phyloP scores from a whole-genome alignment of 2,888 invertebrate genomes.

The Beris morrisii region DNA sequence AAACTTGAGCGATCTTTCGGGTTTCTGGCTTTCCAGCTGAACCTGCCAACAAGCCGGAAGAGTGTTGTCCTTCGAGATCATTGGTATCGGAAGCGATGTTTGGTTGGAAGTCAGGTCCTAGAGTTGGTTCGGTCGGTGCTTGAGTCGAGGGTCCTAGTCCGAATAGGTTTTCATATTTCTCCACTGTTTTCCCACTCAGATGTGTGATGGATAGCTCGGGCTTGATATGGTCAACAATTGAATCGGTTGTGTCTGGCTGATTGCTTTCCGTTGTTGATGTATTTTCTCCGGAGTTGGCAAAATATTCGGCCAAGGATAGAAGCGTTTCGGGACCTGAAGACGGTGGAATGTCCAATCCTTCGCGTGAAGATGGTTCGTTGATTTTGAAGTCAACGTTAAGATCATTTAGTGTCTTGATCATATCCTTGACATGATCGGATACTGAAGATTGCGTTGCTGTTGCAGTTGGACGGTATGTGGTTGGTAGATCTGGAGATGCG shows the following conservation, averaged over 20 bases:
- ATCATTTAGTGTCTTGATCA: conserved; percentile 68
- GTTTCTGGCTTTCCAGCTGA: conserved; percentile 63
- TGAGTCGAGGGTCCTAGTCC: conserved; percentile 45
- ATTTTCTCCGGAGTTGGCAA: conserved; percentile 64
- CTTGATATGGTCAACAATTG: conserved; percentile 42
- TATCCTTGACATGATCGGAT: conserved; percentile 68
- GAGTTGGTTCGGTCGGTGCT: conserved; percentile 44
- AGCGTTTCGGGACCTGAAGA: conserved; percentile 77
- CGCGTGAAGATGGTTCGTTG: conserved; percentile 55
- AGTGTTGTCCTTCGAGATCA: conserved; percentile 65
- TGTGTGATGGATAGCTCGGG: conserved; percentile 22
- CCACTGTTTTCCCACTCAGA: conserved; percentile 60
- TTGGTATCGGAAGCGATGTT: conserved; percentile 42
- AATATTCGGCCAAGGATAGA: conserved; percentile 78
- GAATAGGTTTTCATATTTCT: conserved; percentile 50
- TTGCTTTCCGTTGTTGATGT: conserved; percentile 51
- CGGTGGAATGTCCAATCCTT: conserved; percentile 70
- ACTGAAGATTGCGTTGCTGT: conserved; percentile 48
- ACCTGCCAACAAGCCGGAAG: conserved; percentile 64
- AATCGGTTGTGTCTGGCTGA: conserved; percentile 50
- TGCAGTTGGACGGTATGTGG: conserved; percentile 17
- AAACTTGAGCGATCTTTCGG: conserved; percentile 79
- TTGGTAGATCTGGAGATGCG: neutral
- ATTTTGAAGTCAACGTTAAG: conserved; percentile 60
- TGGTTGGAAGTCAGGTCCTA: conserved; percentile 57